Evolutionary conservation across 2,888 invertebrate genomes (phyloP).

Genomic region (Strigamia maritima): DNA sequence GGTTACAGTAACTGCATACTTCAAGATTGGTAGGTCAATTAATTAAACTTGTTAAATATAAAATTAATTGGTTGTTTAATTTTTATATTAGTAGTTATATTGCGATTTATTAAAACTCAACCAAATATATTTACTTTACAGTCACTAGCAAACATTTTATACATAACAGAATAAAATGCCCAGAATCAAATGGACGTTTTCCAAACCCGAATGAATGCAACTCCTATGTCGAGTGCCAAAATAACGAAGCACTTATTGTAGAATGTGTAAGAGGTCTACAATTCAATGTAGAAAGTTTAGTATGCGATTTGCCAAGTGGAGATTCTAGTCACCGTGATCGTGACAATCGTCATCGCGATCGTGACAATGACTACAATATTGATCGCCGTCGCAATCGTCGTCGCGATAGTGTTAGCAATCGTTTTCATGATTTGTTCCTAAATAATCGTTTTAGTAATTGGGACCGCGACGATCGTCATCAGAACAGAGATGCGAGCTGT

Average conservation of each 20-base stretch:
- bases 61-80: no score
- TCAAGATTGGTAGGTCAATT: not conserved
- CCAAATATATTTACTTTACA: not conserved
- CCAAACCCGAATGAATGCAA: conserved; percentile 41
- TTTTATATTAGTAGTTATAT: no score
- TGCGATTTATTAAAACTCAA: no score
- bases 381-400: not conserved
- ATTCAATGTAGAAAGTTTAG: conserved; percentile 1
- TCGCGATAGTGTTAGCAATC: not conserved
- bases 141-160: not conserved
- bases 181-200: conserved; percentile 40
- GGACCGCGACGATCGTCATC: not conserved
- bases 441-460: no score
- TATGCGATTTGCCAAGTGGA: conserved; percentile 14
- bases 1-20: not conserved
- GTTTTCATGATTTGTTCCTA: no score
- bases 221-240: not conserved
- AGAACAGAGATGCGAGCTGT: not conserved
- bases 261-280: not conserved
- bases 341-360: not conserved
- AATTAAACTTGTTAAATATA: not conserved
- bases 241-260: not conserved
- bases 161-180: conserved; percentile 32
- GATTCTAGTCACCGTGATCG: not conserved
- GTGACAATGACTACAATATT: no score